Conservation (phyloP, 2,888 invertebrate species). For the Protula sp. region DNA sequence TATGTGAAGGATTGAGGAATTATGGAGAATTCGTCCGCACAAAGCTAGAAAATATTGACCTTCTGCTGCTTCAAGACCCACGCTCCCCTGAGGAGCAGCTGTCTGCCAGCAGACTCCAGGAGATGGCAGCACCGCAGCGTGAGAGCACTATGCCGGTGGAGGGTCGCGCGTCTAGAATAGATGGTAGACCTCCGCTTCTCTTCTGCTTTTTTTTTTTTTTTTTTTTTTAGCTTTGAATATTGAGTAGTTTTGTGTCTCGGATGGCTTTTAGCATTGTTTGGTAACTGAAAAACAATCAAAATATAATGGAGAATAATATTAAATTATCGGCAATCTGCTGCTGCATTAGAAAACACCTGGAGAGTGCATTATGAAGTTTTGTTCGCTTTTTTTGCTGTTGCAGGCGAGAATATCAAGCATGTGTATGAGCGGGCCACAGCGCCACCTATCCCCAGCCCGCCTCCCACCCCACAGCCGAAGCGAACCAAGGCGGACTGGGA, state of each 20-base stretch:
- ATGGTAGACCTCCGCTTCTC: too few relatives aligned
- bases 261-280: too few relatives aligned
- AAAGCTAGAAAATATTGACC: slow-evolving; percentile 28
- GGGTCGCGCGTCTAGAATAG: too few relatives aligned
- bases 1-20: slow-evolving; percentile 33
- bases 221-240: too few relatives aligned
- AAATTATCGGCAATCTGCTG: too few relatives aligned
- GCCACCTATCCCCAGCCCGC: slow-evolving; percentile 37
- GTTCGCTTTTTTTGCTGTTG: too few relatives aligned
- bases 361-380: too few relatives aligned
- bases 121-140: not conserved
- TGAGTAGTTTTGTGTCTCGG: too few relatives aligned
- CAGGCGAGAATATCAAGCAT: not conserved
- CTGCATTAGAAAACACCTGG: too few relatives aligned
- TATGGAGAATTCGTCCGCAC: slow-evolving; percentile 42
- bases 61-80: slow-evolving; percentile 40
- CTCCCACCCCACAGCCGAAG: slow-evolving; percentile 43
- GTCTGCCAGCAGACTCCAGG: slow-evolving; percentile 30
- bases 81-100: slow-evolving; percentile 43
- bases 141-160: not conserved
- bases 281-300: too few relatives aligned
- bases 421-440: slow-evolving; percentile 42
- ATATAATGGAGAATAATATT: too few relatives aligned
- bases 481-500: slow-evolving; percentile 47
- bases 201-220: too few relatives aligned